Evolutionary conservation across 1,140 invertebrate genomes (phyloP).

Genomic region (Drosophila auraria): DNA sequence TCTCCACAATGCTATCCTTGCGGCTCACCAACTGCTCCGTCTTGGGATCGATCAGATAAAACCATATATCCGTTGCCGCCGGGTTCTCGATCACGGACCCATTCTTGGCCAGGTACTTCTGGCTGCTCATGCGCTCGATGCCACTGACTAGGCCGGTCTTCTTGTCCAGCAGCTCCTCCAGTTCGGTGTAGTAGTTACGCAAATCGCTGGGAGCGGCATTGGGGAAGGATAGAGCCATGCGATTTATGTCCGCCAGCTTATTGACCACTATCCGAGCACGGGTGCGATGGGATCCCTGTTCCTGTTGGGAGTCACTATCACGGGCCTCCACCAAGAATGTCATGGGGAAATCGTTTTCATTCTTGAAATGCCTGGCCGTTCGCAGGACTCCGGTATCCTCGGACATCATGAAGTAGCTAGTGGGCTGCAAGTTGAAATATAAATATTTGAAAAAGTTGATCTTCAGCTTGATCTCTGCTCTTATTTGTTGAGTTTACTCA

Average conservation of each 20-base stretch:
- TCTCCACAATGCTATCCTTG: conserved; percentile 89
- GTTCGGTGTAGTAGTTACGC: conserved; percentile 88
- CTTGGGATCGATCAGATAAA: conserved; percentile 93
- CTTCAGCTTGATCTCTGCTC: not conserved
- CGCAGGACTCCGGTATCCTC: conserved; percentile 90
- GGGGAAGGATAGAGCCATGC: conserved; percentile 91
- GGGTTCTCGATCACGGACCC: conserved; percentile 90
- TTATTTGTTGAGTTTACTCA: conserved; percentile 22
- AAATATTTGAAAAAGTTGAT: not conserved
- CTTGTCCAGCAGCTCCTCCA: conserved; percentile 90
- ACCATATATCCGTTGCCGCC: conserved; percentile 93
- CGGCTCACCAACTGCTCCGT: conserved; percentile 90
- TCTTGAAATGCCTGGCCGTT: conserved; percentile 90
- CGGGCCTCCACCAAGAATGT: conserved; percentile 89
- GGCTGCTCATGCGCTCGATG: conserved; percentile 90
- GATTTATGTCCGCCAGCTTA: conserved; percentile 89
- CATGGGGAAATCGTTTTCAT: conserved; percentile 89
- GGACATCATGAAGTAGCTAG: conserved; percentile 90
- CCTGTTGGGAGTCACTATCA: conserved; percentile 72
- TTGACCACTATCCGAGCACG: conserved; percentile 86
- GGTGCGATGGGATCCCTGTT: conserved; percentile 74
- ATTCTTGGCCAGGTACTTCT: conserved; percentile 89
- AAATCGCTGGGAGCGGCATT: conserved; percentile 91
- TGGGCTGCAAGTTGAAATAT: conserved; percentile 53
- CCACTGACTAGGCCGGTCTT: conserved; percentile 91